These are phyloP conservation scores for Bothrops jararaca DNA, from an alignment of 2,113 vertebrate genomes.

Conservation along the genomic window DNA sequence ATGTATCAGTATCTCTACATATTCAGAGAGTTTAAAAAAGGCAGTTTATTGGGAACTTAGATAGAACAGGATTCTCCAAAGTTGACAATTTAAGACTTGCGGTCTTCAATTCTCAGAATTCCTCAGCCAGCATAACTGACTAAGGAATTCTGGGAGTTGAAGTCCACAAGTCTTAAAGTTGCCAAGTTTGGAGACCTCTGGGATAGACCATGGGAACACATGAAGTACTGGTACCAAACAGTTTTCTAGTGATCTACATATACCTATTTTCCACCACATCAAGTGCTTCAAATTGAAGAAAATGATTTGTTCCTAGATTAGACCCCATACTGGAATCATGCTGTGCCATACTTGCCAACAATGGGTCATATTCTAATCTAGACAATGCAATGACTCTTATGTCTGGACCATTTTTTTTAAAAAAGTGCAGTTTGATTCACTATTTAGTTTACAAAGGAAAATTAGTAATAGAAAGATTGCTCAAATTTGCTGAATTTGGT, in stretches of 20 bases:
- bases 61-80: too few species aligned
- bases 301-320: neutral
- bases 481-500: conserved; percentile 28
- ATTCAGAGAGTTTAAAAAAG: too few species aligned
- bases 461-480: neutral
- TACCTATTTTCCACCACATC: neutral
- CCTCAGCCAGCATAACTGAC: too few species aligned
- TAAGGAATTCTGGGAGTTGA: too few species aligned
- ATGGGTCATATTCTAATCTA: neutral
- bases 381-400: neutral
- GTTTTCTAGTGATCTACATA: neutral
- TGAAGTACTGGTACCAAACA: too few species aligned
- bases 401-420: neutral
- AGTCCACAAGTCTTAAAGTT: too few species aligned
- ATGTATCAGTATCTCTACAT: too few species aligned
- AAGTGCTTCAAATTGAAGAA: neutral
- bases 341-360: neutral
- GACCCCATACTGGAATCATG: neutral
- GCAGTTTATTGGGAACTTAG: too few species aligned
- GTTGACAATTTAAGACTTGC: too few species aligned
- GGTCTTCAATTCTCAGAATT: too few species aligned
- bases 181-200: too few species aligned
- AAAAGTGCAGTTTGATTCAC: conserved; percentile 15
- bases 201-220: too few species aligned
- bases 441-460: conserved; percentile 21